phyloP scores from a whole-genome alignment of 2,113 vertebrate species.

The Paraplagusia blochii region DNA sequence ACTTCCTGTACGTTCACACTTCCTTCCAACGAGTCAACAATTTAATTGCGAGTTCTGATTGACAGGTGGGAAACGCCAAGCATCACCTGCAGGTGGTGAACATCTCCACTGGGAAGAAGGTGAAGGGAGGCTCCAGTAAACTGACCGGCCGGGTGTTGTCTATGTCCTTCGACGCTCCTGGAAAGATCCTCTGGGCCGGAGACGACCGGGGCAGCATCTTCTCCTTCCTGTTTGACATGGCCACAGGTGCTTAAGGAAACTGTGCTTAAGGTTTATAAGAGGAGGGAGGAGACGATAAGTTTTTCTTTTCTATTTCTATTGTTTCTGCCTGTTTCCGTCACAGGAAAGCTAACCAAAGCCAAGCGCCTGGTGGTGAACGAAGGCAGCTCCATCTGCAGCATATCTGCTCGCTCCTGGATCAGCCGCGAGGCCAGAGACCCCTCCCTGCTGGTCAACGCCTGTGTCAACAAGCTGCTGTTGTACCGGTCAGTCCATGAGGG shows the following conservation, averaged over 20 bases:
- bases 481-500: constrained; percentile 77
- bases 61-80: constrained; percentile 89
- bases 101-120: constrained; percentile 93
- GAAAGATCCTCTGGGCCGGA: constrained; percentile 89
- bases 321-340: constrained; percentile 5
- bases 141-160: constrained; percentile 87
- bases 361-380: constrained; percentile 89
- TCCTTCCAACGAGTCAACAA: too few species aligned
- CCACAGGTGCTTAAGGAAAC: constrained; percentile 87
- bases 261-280: background rate
- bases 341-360: constrained; percentile 93
- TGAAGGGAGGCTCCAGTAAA: constrained; percentile 89
- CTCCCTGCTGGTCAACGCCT: constrained; percentile 88
- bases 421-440: constrained; percentile 91
- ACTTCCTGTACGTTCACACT: too few species aligned
- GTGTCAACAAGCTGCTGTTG: constrained; percentile 88
- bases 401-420: constrained; percentile 91
- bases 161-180: constrained; percentile 89
- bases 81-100: constrained; percentile 90
- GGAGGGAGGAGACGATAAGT: too few species aligned
- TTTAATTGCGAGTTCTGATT: constrained; percentile 22
- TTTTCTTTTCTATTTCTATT: constrained; percentile 29
- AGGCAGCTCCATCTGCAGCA: constrained; percentile 88
- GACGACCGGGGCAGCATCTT: constrained; percentile 91
- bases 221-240: constrained; percentile 94